phyloP scores from a whole-genome alignment of 2,888 invertebrate genomes.

The Kryphioiulus occultus region DNA sequence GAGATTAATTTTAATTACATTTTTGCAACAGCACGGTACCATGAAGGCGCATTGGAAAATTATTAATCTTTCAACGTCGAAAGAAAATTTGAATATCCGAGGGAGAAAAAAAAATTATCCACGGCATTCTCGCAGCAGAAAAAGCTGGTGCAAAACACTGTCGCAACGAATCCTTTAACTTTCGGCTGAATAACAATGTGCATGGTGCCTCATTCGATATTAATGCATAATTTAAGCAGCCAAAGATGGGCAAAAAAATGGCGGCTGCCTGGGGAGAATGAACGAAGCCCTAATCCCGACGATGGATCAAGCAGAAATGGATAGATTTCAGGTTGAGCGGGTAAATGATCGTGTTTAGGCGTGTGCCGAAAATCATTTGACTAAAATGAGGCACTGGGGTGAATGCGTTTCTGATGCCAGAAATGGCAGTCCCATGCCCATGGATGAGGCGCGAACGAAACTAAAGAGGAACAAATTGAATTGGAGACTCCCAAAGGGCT shows the following conservation, averaged over 20 bases:
- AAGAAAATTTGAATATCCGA: neutral
- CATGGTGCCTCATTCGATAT: conserved; percentile 20
- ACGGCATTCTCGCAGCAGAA: neutral
- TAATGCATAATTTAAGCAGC: conserved; percentile 35
- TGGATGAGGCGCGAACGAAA: conserved; percentile 24
- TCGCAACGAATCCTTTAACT: conserved; percentile 41
- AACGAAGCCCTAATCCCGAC: neutral
- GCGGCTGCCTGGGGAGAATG: neutral
- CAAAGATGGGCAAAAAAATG: conserved; percentile 29
- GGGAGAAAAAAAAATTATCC: neutral
- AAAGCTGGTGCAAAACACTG: conserved; percentile 18
- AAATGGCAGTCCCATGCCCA: conserved; percentile 2
- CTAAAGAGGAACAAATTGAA: conserved; percentile 45
- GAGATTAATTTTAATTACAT: neutral
- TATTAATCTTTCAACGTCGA: conserved; percentile 34
- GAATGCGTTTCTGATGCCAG: neutral
- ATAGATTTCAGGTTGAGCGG: conserved; percentile 35
- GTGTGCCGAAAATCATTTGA: conserved; percentile 39
- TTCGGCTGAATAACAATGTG: conserved; percentile 46
- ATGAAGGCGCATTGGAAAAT: neutral
- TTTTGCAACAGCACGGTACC: neutral
- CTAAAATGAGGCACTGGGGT: conserved; percentile 35
- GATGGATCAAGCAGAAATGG: neutral
- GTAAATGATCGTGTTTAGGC: conserved; percentile 39
- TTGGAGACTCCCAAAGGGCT: conserved; percentile 43